A percentile compares a stretch with the other conserved stretches of the same genome.
These are phyloP conservation scores for Rhabdornis inornatus DNA, from an alignment of 2,113 vertebrate genomes.

Conservation along the genomic window DNA sequence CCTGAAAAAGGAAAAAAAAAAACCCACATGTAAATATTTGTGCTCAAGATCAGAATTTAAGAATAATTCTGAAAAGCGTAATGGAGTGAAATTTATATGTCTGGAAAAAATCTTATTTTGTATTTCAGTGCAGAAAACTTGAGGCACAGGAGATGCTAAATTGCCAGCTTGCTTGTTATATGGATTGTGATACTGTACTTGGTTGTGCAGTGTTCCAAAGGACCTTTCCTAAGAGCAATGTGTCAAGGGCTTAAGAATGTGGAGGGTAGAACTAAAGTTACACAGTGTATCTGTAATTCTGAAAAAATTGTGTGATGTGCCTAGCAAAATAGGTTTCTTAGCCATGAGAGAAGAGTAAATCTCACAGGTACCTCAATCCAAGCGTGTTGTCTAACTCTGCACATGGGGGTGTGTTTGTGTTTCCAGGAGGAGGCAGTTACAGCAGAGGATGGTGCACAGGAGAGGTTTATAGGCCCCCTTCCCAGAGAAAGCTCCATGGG, in stretches of 20 bases:
- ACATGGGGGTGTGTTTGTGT: neutral
- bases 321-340: neutral
- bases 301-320: neutral
- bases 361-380: neutral
- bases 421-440: conserved; percentile 86
- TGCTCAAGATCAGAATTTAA: neutral
- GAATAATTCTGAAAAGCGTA: neutral
- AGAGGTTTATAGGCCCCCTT: conserved; percentile 91
- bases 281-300: neutral
- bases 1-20: neutral
- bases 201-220: neutral
- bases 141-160: neutral
- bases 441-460: conserved; percentile 85
- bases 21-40: rapidly evolving
- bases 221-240: neutral
- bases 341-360: neutral
- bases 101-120: neutral
- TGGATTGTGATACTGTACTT: neutral
- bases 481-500: conserved; percentile 87
- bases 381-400: neutral
- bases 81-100: neutral
- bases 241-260: neutral
- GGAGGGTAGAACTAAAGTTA: neutral
- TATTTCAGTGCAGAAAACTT: neutral
- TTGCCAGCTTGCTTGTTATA: neutral